Conservation (phyloP, 2,888 invertebrate genomes). For the Aleiodes testaceus region DNA sequence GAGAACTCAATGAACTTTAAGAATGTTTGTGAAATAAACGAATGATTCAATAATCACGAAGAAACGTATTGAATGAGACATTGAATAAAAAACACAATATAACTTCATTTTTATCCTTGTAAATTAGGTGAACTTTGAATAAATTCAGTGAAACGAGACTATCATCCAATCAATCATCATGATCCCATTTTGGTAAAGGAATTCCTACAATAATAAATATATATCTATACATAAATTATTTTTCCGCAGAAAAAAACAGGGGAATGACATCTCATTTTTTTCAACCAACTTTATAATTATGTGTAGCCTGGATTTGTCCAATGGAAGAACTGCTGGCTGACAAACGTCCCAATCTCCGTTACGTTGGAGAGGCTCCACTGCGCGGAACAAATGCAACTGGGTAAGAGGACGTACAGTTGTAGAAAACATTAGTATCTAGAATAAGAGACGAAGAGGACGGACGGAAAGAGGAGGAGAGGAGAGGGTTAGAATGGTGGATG, state of each 20-base stretch:
- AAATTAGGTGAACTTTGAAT: background rate
- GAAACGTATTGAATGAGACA: too few relatives aligned
- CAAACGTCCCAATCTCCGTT: constrained; percentile 46
- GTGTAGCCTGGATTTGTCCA: constrained; percentile 37
- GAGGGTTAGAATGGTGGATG: constrained; percentile 4
- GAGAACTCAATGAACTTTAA: background rate
- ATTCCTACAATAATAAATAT: background rate
- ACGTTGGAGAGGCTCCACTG: constrained; percentile 14
- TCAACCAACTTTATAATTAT: constrained; percentile 47
- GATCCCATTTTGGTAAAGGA: constrained; percentile 11
- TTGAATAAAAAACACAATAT: background rate
- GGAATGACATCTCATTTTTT: constrained; percentile 30
- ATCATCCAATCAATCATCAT: too few relatives aligned
- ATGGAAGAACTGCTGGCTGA: constrained; percentile 19
- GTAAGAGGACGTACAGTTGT: constrained; percentile 24
- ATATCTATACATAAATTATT: constrained; percentile 5
- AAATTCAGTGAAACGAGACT: too few relatives aligned
- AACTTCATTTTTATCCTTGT: background rate
- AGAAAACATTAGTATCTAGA: constrained; percentile 24
- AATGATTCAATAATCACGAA: too few relatives aligned
- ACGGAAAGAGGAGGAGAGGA: background rate
- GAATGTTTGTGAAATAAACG: too few relatives aligned
- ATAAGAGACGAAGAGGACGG: constrained; percentile 15
- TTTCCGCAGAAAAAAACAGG: background rate
- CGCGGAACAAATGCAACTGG: constrained; percentile 23